phyloP scores from a whole-genome alignment of 1,140 invertebrate species.

The Schlechtendalia chinensis region DNA sequence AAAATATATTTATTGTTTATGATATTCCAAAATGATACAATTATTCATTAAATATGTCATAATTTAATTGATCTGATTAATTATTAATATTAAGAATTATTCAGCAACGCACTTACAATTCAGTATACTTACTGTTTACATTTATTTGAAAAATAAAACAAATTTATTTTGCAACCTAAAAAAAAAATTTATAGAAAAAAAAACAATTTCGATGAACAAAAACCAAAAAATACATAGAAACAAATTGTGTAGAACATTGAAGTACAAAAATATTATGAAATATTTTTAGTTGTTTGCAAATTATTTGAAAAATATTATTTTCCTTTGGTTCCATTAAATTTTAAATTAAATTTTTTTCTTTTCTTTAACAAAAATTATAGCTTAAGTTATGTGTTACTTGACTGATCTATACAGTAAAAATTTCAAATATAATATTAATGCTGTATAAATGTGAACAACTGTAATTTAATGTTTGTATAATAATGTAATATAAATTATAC shows the following conservation, averaged over 20 bases:
- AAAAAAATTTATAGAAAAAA: constrained; percentile 4
- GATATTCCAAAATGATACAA: not conserved
- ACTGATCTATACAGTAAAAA: not conserved
- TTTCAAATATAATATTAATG: not conserved
- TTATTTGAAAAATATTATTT: not conserved
- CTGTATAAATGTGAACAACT: not conserved
- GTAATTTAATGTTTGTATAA: not conserved
- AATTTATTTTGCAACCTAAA: not conserved
- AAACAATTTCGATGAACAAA: too few relatives aligned
- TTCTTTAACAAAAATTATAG: not conserved
- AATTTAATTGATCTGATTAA: not conserved
- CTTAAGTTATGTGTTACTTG: not conserved
- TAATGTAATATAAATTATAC: not conserved
- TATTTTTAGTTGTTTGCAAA: not conserved
- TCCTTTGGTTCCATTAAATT: not conserved
- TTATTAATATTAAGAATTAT: not conserved
- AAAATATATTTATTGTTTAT: constrained; percentile 30
- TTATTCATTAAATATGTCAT: constrained; percentile 13
- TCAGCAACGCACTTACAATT: not conserved
- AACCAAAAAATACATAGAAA: not conserved
- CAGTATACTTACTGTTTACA: not conserved
- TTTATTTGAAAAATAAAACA: constrained; percentile 5
- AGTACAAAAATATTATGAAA: not conserved
- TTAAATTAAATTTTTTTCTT: not conserved
- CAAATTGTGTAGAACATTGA: not conserved